Evolutionary conservation across 1,140 invertebrate genomes (phyloP), one percentile per base, ranked within the genome.

Genomic region (Pectinophora gossypiella): DNA sequence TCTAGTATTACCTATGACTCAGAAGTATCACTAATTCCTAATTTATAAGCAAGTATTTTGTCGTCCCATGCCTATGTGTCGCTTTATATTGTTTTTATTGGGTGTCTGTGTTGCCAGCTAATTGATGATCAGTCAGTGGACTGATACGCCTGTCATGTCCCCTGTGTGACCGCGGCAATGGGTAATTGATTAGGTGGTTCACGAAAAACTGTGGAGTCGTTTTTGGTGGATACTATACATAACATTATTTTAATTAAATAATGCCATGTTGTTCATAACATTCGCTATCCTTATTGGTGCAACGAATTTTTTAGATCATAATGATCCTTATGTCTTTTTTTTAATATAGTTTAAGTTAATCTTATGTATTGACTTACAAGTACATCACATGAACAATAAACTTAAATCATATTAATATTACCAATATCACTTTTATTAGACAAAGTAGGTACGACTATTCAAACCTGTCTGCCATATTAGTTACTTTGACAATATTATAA

Each of bases 111-210:
- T 13, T 10, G n/a, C 6, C 16, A 7, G 38, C 15, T 44, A 20
- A 44, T 44, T 44, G 42, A 32, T 48, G 56, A 63, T 63, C 61
- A 49, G 61, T 63, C 61, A 63, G 52, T 35, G 47, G 13, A 32
- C 51, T 40, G 61, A 63, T 63, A 63, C 59, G 49, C 23, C 49
- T 59, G 61, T 63, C 61, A 53, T 54, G 51, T 46, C 38, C 42
- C 54, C 47, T 54, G 53, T 47, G 15, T 19, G 36, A 51, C 45
- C 36, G 35, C 42, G 27, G 56, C 54, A 47, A 54, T 27, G 56
- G 35, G 59, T 59, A 59, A 63, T 63, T 63, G 56, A 63, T 63
- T 62, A 57, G 22, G 19, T 27, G 10, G 3, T 10, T 15, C 15
- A 32, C 13, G 13, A 13, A 45, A 49, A 52, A 23, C 38, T 52